Evolutionary conservation across 1,140 invertebrate genomes (phyloP).

Genomic region (Aphelenchoides fujianensis): DNA sequence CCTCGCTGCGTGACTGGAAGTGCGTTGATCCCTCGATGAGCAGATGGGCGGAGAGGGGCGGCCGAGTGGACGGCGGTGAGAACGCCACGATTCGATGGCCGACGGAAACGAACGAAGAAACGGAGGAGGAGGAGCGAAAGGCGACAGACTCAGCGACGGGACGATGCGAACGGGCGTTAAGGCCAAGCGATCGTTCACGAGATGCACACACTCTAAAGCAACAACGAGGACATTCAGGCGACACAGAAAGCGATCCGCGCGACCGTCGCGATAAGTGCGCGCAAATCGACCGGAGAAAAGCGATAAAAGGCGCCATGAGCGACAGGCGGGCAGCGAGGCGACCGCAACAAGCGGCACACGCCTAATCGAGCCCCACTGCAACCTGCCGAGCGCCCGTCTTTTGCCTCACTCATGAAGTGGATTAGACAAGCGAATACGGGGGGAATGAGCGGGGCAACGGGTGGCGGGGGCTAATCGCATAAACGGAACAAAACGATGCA

Average conservation of each 20-base stretch:
- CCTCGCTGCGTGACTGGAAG: background rate
- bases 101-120: background rate
- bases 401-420: no score
- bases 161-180: no score
- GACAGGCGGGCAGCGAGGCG: background rate
- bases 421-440: no score
- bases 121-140: no score
- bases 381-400: no score
- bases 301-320: background rate
- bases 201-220: slow-evolving; percentile 2
- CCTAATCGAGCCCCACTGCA: no score
- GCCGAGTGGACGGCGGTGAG: no score
- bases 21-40: background rate
- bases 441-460: no score
- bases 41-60: no score
- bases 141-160: background rate
- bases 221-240: slow-evolving; percentile 2
- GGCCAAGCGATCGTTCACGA: background rate
- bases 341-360: no score
- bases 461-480: background rate
- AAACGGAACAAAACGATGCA: background rate
- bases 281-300: background rate
- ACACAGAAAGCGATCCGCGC: background rate
- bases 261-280: background rate
- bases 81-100: background rate